phyloP scores from a whole-genome alignment of 2,797 vertebrate genomes.

The Pyrocephalus nanus region DNA sequence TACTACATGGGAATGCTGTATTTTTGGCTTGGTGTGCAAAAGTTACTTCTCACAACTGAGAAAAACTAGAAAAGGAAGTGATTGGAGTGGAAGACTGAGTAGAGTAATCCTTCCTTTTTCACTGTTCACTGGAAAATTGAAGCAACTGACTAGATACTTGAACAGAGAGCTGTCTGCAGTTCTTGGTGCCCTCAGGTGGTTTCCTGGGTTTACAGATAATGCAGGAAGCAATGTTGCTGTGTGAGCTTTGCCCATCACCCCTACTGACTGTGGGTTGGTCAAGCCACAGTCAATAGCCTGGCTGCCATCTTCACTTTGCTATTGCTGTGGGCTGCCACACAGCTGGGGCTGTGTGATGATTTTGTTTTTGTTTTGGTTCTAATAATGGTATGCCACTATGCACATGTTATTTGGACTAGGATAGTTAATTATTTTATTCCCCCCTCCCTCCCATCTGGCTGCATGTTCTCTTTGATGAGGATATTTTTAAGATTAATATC shows the following conservation, averaged over 20 bases:
- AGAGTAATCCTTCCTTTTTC: neutral
- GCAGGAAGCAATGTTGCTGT: fast-evolving
- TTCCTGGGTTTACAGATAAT: neutral
- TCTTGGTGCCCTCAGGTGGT: neutral
- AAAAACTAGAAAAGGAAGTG: neutral
- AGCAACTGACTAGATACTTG: neutral
- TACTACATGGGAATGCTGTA: neutral
- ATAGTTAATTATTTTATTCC: neutral
- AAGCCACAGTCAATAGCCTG: neutral
- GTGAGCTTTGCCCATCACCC: neutral
- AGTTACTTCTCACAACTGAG: neutral
- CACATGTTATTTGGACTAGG: neutral
- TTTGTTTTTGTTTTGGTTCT: neutral
- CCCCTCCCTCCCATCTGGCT: neutral
- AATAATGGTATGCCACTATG: neutral
- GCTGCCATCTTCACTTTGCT: neutral
- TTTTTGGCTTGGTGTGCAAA: neutral
- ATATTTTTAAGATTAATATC: neutral
- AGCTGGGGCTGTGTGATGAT: neutral
- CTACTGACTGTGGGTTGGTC: neutral
- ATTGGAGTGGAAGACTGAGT: neutral
- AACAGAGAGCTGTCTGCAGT: neutral
- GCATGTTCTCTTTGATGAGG: neutral
- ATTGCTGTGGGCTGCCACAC: neutral
- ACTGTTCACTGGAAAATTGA: neutral